These are phyloP conservation scores for Eulemur rufifrons DNA, from an alignment of 2,113 vertebrate species.

Conservation along the genomic window DNA sequence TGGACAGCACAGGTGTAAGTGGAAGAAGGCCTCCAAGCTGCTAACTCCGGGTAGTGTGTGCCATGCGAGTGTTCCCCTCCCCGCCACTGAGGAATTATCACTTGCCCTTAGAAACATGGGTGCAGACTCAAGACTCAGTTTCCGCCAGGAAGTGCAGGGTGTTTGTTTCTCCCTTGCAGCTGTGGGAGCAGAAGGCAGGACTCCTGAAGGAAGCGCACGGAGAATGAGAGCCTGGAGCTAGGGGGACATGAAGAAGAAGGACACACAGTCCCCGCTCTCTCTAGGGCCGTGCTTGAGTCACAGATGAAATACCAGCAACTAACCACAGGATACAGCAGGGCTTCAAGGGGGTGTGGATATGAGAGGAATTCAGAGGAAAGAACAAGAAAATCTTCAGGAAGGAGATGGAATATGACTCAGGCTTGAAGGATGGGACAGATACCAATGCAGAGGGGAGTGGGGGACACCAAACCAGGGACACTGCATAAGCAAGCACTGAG, in stretches of 20 bases:
- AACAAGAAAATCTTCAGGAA: neutral
- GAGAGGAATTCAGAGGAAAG: neutral
- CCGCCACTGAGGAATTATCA: neutral
- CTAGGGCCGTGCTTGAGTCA: neutral
- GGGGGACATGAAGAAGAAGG: rapidly evolving
- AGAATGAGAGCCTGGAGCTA: neutral
- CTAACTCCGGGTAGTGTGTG: neutral
- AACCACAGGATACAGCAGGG: rapidly evolving
- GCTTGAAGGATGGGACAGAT: neutral
- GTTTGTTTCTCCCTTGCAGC: neutral
- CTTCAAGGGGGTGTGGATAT: neutral
- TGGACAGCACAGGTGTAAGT: neutral
- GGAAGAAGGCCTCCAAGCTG: neutral
- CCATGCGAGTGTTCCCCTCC: rapidly evolving
- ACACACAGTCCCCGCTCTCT: neutral
- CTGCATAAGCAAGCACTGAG: neutral
- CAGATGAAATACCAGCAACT: neutral
- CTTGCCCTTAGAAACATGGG: neutral
- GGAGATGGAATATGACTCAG: too few species aligned
- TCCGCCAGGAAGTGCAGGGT: neutral
- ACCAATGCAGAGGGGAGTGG: neutral
- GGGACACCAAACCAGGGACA: neutral
- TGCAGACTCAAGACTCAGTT: neutral
- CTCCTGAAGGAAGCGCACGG: neutral
- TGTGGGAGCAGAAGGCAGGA: neutral